Base-by-base conservation (phyloP, 2,797 vertebrate species). In the Phoeniculus purpureus region DNA sequence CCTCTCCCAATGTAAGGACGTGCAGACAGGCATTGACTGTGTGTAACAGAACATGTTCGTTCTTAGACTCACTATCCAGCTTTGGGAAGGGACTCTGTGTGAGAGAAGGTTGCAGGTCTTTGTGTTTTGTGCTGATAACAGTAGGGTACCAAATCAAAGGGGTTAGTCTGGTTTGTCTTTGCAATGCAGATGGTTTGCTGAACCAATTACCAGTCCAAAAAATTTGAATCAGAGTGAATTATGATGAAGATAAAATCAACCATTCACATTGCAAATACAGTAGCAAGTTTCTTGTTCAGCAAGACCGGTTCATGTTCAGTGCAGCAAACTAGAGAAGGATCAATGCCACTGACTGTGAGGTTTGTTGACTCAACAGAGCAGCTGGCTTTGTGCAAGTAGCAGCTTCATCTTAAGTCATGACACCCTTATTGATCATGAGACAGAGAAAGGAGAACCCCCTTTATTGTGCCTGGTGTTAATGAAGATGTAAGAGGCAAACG, bases 401-500 rank as follows among this genome's bases (percentile, higher is more conserved):
- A 83, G 55, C 59, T 77, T 73, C 27, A 18, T 84, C 82, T 81
- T 92, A 77, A 72, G 85, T 82, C 61, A 60, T 11, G 51, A 81
- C 64, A 75, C 29, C 40, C 27, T 82, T 89, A 86, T 87, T 89
- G 92, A 92, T 83, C 85, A 81, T 15, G 20, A 85, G 77, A 31
- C 56, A 70, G 54, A 91, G 64, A 48, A 34, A 78, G 37, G 37
- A 91, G 79, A 83, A 80, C 60, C 58, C 62, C 34, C n/a, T 87
- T 85, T 77, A 77, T 56, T 78, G 52, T 75, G 64, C 7, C 58
- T 92, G 90, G 81, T 14, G 0, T 61, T 92, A 90, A 90, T 85
- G 87, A 95, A 92, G 73, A 87, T 79, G 54, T 45, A 90, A 64
- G 56, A 89, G 64, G 64, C 23, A 79, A 94, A 85, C 25, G 51